Base-by-base conservation (phyloP, 2,888 invertebrate species). In the Caenorhabditis sp. region DNA sequence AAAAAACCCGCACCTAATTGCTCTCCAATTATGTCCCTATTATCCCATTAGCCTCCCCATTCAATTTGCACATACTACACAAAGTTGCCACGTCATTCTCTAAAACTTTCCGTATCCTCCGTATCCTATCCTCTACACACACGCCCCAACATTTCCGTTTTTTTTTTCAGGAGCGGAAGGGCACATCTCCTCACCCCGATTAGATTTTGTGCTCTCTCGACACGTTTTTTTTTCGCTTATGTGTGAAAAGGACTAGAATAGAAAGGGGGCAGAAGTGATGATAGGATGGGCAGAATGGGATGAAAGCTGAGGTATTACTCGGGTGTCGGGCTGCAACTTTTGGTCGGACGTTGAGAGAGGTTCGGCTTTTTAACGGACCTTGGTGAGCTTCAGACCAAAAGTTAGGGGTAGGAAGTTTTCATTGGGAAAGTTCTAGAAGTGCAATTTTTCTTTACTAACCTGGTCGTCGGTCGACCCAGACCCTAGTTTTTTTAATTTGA, bases 121-220 rank as follows among this genome's bases (percentile, higher is more conserved):
- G 28, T 56, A 3, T 22, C 49, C 49, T 31, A 49, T 35, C 31
- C 68, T n/a, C n/a, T n/a, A n/a, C n/a, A n/a, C n/a, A n/a, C n/a
- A n/a, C 61, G 61, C 61, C 61, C 41, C 22, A 41, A 61, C 61
- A 61, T 41, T 61, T 61, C 61, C 61, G 61, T 59, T 35, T n/a
- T n/a, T n/a, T n/a, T n/a, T n/a, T n/a, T n/a, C n/a, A n/a, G 26
- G 58, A 59, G 19, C 0, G 19, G 14, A 59, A 59, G 38, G 22
- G 41, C 59, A 59, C 59, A 59, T 38, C 41, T 22, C 19, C 38
- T 61, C 38, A 38, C 38, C n/a, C n/a, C n/a, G n/a, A 16, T 61
- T 61, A 19, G 19, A 6, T 19, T n/a, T n/a, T n/a, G n/a, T 49
- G 8, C 6, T 22, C 49, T 6, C 38, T 38, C 38, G 12, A 12